These are phyloP conservation scores for Hyppa rectilinea DNA, from an alignment of 2,888 invertebrate species.

Conservation along the genomic window DNA sequence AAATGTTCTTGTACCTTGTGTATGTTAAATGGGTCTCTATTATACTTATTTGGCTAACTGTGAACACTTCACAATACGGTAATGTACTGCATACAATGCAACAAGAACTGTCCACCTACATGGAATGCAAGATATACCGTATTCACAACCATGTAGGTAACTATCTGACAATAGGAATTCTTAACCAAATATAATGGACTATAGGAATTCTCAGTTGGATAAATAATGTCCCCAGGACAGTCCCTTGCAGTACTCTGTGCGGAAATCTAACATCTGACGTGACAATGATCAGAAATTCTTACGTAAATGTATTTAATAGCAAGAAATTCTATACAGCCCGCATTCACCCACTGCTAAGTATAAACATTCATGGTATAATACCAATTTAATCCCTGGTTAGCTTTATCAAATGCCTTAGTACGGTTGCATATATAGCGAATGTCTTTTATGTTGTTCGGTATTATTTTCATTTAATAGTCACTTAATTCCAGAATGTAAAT, in stretches of 20 bases:
- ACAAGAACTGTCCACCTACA: slow-evolving; percentile 41
- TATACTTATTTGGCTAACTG: slow-evolving; percentile 38
- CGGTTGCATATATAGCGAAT: not conserved
- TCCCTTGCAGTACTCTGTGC: slow-evolving; percentile 31
- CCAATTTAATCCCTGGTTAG: not conserved
- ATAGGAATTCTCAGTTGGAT: slow-evolving; percentile 43
- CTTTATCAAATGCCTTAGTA: slow-evolving; percentile 17
- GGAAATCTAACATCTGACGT: slow-evolving; percentile 23
- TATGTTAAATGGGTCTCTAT: slow-evolving; percentile 8
- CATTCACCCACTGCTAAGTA: not conserved
- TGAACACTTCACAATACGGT: slow-evolving; percentile 13
- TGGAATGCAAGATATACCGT: slow-evolving; percentile 45
- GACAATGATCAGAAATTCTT: slow-evolving; percentile 27
- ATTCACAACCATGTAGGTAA: slow-evolving; percentile 35
- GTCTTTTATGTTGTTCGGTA: not conserved
- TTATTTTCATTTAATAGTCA: not conserved
- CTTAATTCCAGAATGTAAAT: not conserved
- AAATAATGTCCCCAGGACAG: slow-evolving; percentile 42
- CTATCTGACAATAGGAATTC: slow-evolving; percentile 52
- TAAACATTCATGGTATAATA: slow-evolving; percentile 1
- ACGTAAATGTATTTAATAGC: slow-evolving; percentile 10
- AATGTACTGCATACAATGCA: slow-evolving; percentile 47
- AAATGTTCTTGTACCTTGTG: not conserved
- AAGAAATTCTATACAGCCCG: slow-evolving; percentile 13
- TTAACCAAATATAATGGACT: slow-evolving; percentile 53